These are phyloP conservation scores for Lathronympha strigana DNA, from an alignment of 2,888 invertebrate genomes.

Conservation along the genomic window DNA sequence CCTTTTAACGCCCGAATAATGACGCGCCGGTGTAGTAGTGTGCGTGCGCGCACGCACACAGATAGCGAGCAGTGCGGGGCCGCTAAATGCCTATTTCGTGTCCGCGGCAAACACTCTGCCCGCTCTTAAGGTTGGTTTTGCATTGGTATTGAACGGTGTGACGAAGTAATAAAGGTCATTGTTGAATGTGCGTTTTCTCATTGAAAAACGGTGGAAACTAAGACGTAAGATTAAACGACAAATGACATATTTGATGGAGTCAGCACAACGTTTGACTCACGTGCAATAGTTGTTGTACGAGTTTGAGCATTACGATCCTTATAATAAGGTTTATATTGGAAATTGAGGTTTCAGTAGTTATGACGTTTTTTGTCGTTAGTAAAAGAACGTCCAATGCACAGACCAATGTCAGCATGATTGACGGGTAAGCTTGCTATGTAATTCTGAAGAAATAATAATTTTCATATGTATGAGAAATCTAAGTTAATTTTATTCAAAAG, in stretches of 20 bases:
- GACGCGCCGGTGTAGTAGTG: too few relatives aligned
- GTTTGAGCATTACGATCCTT: background rate
- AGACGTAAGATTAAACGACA: slow-evolving; percentile 45
- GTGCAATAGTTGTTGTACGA: background rate
- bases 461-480: slow-evolving; percentile 20
- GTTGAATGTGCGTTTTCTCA: slow-evolving; percentile 48
- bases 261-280: background rate
- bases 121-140: slow-evolving; percentile 20
- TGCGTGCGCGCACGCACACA: too few relatives aligned
- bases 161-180: slow-evolving; percentile 53
- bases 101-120: too few relatives aligned
- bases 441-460: slow-evolving; percentile 26
- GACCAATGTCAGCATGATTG: slow-evolving; percentile 55
- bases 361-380: slow-evolving; percentile 30
- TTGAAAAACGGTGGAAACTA: slow-evolving; percentile 48
- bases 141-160: slow-evolving; percentile 1
- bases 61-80: too few relatives aligned
- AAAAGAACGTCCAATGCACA: slow-evolving; percentile 46
- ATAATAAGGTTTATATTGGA: slow-evolving; percentile 18
- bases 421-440: slow-evolving; percentile 44
- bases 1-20: too few relatives aligned
- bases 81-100: too few relatives aligned
- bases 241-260: slow-evolving; percentile 46
- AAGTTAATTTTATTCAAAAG: slow-evolving; percentile 19
- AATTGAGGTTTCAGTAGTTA: slow-evolving; percentile 23